Evolutionary conservation across 2,797 vertebrate genomes (phyloP).

Genomic region (Hypotaenidia philippensis): DNA sequence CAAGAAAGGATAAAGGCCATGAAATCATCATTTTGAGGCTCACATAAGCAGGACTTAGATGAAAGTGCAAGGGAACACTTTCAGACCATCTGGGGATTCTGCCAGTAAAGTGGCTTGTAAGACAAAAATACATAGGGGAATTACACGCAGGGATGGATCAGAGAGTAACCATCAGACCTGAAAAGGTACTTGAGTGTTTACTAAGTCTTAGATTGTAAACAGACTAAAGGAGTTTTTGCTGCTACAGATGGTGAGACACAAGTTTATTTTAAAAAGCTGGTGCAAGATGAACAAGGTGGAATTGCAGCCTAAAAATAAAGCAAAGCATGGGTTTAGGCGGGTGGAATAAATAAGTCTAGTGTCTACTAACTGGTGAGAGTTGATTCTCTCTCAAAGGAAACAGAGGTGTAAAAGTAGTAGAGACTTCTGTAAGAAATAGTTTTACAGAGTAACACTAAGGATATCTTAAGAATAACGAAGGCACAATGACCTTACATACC

Average conservation of each 20-base stretch:
- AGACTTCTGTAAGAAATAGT: neutral
- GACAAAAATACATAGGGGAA: constrained; percentile 5
- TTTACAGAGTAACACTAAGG: neutral
- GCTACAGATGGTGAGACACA: neutral
- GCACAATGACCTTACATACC: neutral
- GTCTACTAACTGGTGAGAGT: neutral
- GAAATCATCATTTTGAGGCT: neutral
- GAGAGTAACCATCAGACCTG: neutral
- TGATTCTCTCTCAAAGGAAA: neutral
- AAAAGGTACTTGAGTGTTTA: neutral
- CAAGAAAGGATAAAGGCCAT: neutral
- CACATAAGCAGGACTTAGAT: neutral
- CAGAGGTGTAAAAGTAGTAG: neutral
- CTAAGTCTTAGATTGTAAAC: neutral
- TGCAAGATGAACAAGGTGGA: neutral
- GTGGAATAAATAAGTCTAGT: neutral
- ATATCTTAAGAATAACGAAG: neutral
- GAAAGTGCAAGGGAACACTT: neutral
- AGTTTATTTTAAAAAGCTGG: neutral
- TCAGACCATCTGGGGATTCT: neutral
- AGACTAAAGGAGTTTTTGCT: neutral
- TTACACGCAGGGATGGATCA: neutral
- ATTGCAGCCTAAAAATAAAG: neutral
- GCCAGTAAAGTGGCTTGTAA: neutral
- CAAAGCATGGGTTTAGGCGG: neutral